phyloP scores from a whole-genome alignment of 1,140 invertebrate species.

The Globodera rostochiensis region DNA sequence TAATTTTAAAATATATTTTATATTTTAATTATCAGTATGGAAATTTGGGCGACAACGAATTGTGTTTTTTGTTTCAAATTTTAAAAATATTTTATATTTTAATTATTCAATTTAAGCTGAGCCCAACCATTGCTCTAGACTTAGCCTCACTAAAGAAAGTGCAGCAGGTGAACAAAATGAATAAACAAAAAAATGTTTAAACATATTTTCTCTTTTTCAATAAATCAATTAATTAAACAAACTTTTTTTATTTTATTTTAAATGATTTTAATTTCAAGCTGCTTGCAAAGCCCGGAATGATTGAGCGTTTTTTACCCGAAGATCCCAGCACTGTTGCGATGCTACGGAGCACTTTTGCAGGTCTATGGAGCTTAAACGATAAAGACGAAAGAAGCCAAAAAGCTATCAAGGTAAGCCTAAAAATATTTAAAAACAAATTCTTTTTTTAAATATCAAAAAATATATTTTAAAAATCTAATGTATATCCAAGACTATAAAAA shows the following conservation, averaged over 20 bases:
- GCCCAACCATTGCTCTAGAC: not conserved
- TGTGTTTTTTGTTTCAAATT: too few species aligned
- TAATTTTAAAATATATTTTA: too few species aligned
- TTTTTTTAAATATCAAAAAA: not conserved
- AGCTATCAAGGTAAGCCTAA: not conserved
- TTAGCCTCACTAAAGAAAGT: not conserved
- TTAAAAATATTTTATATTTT: too few species aligned
- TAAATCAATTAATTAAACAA: too few species aligned
- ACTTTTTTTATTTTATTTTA: too few species aligned
- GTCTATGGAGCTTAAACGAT: not conserved
- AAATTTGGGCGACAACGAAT: too few species aligned
- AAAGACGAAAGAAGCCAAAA: not conserved
- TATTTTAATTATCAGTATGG: too few species aligned
- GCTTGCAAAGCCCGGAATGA: not conserved
- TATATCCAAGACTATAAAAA: too few species aligned
- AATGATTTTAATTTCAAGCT: not conserved
- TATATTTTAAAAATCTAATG: too few species aligned
- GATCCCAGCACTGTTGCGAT: conserved; percentile 61
- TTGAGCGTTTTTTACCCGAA: not conserved
- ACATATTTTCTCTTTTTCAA: too few species aligned
- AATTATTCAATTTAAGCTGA: not conserved
- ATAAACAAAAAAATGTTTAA: not conserved
- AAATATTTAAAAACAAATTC: not conserved
- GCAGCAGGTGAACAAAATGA: not conserved
- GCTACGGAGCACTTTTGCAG: not conserved